These are phyloP conservation scores for Thaumetopoea pityocampa DNA, from an alignment of 1,140 invertebrate species.

Conservation along the genomic window DNA sequence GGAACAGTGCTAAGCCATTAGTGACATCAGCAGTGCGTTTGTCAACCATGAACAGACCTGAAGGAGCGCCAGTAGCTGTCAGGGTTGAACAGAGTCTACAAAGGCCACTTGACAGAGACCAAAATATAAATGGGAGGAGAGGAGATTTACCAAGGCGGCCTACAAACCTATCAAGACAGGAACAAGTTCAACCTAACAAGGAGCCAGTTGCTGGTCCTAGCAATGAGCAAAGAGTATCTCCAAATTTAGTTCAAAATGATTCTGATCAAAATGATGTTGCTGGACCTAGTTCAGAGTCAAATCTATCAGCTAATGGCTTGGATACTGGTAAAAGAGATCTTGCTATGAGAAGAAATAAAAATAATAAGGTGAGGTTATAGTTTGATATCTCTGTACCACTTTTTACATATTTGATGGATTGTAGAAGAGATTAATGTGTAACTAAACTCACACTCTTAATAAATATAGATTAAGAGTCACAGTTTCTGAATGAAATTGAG, in stretches of 20 bases:
- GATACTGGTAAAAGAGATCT: constrained; percentile 50
- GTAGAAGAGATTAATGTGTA: too few species aligned
- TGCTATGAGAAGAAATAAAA: constrained; percentile 53
- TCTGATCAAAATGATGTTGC: constrained; percentile 29
- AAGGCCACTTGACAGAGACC: constrained; percentile 78
- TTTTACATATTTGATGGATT: too few species aligned
- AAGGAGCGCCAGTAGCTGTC: constrained; percentile 54
- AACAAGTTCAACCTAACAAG: constrained; percentile 27
- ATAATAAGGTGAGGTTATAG: too few species aligned
- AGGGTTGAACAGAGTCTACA: constrained; percentile 66
- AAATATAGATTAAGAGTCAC: too few species aligned
- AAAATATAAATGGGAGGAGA: constrained; percentile 84
- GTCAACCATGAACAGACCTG: constrained; percentile 53
- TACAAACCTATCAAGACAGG: constrained; percentile 23
- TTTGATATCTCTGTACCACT: too few species aligned
- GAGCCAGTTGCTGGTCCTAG: constrained; percentile 60
- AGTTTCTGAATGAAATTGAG: too few species aligned
- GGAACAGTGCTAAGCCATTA: constrained; percentile 64
- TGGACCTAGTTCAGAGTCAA: constrained; percentile 39
- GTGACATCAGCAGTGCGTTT: constrained; percentile 66
- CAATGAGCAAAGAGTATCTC: constrained; percentile 38
- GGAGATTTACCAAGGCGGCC: constrained; percentile 76
- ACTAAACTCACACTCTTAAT: too few species aligned
- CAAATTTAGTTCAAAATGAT: constrained; percentile 34
- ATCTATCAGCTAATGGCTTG: constrained; percentile 30